Evolutionary conservation across 2,888 invertebrate genomes (phyloP), one percentile per base, ranked within the genome.

Genomic region (Willowsia nigromaculata): DNA sequence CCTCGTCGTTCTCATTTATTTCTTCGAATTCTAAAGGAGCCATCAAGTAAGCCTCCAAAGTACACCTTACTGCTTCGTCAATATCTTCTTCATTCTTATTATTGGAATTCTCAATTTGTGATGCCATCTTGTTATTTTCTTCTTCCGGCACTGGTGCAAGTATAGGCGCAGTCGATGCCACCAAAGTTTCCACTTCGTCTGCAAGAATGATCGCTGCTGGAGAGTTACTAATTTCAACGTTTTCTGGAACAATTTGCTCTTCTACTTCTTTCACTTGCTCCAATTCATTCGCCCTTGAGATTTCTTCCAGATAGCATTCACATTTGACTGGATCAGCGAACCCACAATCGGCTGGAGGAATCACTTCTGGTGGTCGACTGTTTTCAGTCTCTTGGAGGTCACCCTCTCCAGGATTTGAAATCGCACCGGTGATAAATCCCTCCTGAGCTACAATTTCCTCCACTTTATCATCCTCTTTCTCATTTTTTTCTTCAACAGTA

Each of bases 311-410:
- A 25, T 89, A 91, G 37, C 91, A 91, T 88, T 91, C 91, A 37
- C 91, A 91, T 40, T 90, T 89, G 11, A 91, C 81, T 40, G 80
- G 62, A 62, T 90, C 90, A 13, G 78, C 53, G n/a, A 90, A 30
- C 11, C 59, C 83, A 25, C 90, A 90, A n/a, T 86, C 80, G 1
- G 18, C 76, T 27, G 50, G 33, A 18, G 50, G 53, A 56, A 71
- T 84, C 25, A 22, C 85, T 22, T 74, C 76, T 0, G 76, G 59
- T 43, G 62, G 47, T 25, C 7, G 30, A 1, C 15, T 25, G 9
- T 88, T 74, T 76, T 76, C 88, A 82, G 56, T 68, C 37, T 86
- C 71, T 56, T 78, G 78, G 15, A 18, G 62, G 22, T 53, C 65
- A 33, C 74, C 85, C 15, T 89, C 89, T 40, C 83, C 87, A 30